Percentiles rank a stretch among this genome's conserved stretches.
These are phyloP conservation scores for Mastigias papua DNA, from an alignment of 30 jellyfish, hydroid and myxozoan species.

Conservation along the genomic window DNA sequence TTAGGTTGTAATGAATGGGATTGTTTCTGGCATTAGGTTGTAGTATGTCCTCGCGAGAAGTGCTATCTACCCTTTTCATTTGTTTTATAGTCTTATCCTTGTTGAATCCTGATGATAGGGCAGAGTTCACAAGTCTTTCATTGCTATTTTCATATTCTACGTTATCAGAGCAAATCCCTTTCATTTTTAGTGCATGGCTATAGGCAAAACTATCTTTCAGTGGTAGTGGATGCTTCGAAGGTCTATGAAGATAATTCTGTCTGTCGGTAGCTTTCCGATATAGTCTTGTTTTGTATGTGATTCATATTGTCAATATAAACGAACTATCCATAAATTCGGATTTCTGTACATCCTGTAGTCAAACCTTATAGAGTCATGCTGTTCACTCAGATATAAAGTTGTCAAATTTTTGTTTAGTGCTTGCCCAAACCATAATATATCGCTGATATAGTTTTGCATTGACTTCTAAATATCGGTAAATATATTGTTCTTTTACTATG, in stretches of 20 bases:
- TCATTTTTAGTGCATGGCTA: slow-evolving; percentile 28
- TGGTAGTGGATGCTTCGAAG: slow-evolving; percentile 31
- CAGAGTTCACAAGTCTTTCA: slow-evolving; percentile 9
- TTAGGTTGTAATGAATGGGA: slow-evolving; percentile 18
- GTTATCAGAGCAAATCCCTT: slow-evolving; percentile 38
- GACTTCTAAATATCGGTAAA: background rate
- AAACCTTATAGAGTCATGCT: slow-evolving; percentile 26
- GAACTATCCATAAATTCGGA: slow-evolving; percentile 15
- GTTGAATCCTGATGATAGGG: background rate
- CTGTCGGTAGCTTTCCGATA: slow-evolving; percentile 48
- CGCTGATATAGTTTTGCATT: slow-evolving; percentile 7
- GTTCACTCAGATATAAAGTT: background rate
- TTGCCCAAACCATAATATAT: slow-evolving; percentile 7
- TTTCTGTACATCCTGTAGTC: slow-evolving; percentile 4
- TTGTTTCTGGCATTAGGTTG: slow-evolving; percentile 5
- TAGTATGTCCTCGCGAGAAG: slow-evolving; percentile 4
- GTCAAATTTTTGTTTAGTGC: background rate
- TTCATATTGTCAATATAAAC: slow-evolving; percentile 28
- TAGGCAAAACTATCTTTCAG: slow-evolving; percentile 41
- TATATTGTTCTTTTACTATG: slow-evolving; percentile 8
- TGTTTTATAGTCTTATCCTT: background rate
- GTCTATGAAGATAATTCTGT: slow-evolving; percentile 41
- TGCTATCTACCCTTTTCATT: slow-evolving; percentile 3
- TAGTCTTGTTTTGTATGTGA: slow-evolving; percentile 31
- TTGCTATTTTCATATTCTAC: slow-evolving; percentile 1